Conservation (phyloP, 2,888 invertebrate genomes). For the Saturnia pavonia region DNA sequence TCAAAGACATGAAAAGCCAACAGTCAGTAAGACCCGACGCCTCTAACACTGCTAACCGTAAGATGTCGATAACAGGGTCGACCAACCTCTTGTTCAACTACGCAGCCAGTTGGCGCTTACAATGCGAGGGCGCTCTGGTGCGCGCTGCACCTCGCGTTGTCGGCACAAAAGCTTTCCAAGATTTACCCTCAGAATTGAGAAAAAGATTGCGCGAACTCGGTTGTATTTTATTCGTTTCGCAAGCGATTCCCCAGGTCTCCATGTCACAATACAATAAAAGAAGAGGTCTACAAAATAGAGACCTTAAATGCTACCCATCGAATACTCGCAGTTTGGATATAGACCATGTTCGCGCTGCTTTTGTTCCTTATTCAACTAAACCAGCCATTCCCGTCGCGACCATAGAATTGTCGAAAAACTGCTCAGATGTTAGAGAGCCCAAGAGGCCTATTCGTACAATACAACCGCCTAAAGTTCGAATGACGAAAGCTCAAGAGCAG, state of each 20-base stretch:
- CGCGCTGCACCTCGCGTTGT: conserved; percentile 59
- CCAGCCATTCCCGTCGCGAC: conserved; percentile 37
- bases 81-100: conserved; percentile 43
- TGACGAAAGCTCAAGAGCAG: conserved; percentile 71
- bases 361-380: conserved; percentile 61
- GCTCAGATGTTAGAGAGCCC: conserved; percentile 39
- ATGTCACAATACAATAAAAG: conserved; percentile 41
- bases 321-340: conserved; percentile 52
- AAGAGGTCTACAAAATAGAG: conserved; percentile 34
- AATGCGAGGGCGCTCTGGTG: conserved; percentile 62
- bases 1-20: conserved; percentile 44
- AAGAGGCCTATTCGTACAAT: conserved; percentile 33
- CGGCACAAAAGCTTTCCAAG: conserved; percentile 57
- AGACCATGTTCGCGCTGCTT: conserved; percentile 61
- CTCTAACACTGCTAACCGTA: conserved; percentile 38
- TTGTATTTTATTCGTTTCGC: conserved; percentile 57
- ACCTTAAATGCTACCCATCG: conserved; percentile 30
- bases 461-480: conserved; percentile 56
- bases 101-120: conserved; percentile 54
- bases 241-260: conserved; percentile 35
- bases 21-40: conserved; percentile 51
- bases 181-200: conserved; percentile 57
- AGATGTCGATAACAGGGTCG: conserved; percentile 31
- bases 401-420: conserved; percentile 38
- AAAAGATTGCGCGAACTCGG: conserved; percentile 63